Conservation (phyloP, 2,113 vertebrate genomes). For the Vidua macroura region DNA sequence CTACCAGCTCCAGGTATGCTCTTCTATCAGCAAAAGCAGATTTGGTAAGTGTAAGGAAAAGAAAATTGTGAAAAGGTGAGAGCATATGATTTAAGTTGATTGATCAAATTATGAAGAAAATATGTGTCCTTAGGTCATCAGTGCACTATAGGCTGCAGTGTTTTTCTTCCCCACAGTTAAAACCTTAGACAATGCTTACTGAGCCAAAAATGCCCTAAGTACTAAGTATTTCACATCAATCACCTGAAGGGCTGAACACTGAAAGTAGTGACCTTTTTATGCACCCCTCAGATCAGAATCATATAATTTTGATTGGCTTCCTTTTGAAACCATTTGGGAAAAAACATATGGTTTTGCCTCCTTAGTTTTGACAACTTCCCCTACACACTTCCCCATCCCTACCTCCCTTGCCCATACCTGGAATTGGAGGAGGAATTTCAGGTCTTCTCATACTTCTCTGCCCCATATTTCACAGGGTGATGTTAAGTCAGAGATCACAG, state of each 20-base stretch:
- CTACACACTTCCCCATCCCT: background rate
- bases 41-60: background rate
- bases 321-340: background rate
- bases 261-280: background rate
- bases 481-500: background rate
- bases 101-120: background rate
- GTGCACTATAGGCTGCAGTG: background rate
- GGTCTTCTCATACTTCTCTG: background rate
- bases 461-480: background rate
- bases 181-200: background rate
- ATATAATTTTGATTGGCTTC: background rate
- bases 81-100: background rate
- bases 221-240: background rate
- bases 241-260: background rate
- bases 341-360: background rate
- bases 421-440: background rate
- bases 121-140: background rate
- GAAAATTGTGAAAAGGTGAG: background rate
- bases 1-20: background rate
- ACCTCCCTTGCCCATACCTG: fast-evolving
- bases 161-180: background rate
- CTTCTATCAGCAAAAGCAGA: background rate
- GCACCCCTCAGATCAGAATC: background rate
- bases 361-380: background rate
- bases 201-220: background rate